Conservation (phyloP, 1,140 invertebrate genomes). For the Cataglyphis hispanica region DNA sequence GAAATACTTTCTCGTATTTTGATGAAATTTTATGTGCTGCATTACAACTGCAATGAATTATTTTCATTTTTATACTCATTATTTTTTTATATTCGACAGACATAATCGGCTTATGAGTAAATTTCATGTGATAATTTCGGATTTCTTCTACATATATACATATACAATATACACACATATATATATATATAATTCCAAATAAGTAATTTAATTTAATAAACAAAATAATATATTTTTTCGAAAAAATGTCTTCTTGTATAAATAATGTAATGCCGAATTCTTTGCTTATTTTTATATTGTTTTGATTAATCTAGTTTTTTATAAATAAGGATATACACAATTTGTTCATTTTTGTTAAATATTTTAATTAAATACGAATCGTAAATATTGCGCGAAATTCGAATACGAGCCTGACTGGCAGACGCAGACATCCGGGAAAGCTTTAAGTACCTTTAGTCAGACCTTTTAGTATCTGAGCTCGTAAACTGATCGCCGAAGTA, state of each 20-base stretch:
- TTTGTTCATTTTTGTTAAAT: background rate
- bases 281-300: background rate
- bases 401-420: background rate
- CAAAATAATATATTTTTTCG: conserved; percentile 10
- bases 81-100: no score
- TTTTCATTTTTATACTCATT: background rate
- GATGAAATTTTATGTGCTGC: conserved; percentile 35
- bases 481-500: conserved; percentile 41
- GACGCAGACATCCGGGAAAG: conserved; percentile 2
- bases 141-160: background rate
- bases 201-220: background rate
- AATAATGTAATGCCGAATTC: background rate
- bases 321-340: no score
- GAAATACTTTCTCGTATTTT: conserved; percentile 58
- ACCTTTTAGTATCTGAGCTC: conserved; percentile 54
- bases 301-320: background rate
- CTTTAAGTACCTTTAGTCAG: conserved; percentile 26
- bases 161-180: no score
- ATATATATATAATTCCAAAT: background rate
- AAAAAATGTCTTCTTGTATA: background rate
- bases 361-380: background rate
- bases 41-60: conserved; percentile 18
- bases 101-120: background rate
- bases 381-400: background rate
- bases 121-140: background rate